phyloP scores from a whole-genome alignment of 1,140 invertebrate species.

The Cydia strobilella region DNA sequence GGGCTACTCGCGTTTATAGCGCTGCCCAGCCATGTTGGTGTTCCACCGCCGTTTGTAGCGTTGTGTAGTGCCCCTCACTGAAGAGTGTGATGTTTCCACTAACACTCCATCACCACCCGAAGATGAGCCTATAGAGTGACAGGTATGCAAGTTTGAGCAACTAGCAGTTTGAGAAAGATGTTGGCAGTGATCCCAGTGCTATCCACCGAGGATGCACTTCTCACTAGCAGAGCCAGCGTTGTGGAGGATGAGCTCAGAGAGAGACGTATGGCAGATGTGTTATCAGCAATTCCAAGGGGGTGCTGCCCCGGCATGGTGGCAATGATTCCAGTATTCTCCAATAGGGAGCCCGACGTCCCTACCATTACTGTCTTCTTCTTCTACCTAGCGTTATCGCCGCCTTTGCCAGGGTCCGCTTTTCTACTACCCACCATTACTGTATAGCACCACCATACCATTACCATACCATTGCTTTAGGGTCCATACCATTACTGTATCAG shows the following conservation, averaged over 20 bases:
- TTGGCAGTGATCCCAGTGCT: slow-evolving; percentile 85
- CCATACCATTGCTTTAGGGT: too few species aligned
- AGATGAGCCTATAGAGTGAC: slow-evolving; percentile 53
- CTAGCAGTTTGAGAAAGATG: slow-evolving; percentile 78
- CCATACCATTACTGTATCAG: slow-evolving; percentile 83
- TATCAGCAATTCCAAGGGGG: slow-evolving; percentile 75
- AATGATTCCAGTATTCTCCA: too few species aligned
- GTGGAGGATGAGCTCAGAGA: slow-evolving; percentile 60
- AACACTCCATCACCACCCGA: slow-evolving; percentile 84
- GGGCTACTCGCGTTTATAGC: slow-evolving; percentile 92
- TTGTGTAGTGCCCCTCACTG: slow-evolving; percentile 93
- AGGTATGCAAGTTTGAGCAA: too few species aligned
- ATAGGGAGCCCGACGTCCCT: slow-evolving; percentile 89
- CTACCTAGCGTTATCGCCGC: too few species aligned
- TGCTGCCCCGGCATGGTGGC: too few species aligned
- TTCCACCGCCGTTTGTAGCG: slow-evolving; percentile 91
- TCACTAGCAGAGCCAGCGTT: slow-evolving; percentile 83
- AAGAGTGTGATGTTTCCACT: slow-evolving; percentile 91
- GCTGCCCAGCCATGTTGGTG: slow-evolving; percentile 94
- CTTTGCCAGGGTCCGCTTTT: too few species aligned
- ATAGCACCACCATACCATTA: too few species aligned
- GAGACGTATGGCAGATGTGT: slow-evolving; percentile 10
- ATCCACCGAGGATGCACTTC: slow-evolving; percentile 89
- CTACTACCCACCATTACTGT: too few species aligned
- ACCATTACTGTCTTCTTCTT: slow-evolving; percentile 84